Percentiles rank a stretch among this genome's conserved stretches.
phyloP scores from a whole-genome alignment of 2,888 invertebrate species.

The Oscheius myriophilus region DNA sequence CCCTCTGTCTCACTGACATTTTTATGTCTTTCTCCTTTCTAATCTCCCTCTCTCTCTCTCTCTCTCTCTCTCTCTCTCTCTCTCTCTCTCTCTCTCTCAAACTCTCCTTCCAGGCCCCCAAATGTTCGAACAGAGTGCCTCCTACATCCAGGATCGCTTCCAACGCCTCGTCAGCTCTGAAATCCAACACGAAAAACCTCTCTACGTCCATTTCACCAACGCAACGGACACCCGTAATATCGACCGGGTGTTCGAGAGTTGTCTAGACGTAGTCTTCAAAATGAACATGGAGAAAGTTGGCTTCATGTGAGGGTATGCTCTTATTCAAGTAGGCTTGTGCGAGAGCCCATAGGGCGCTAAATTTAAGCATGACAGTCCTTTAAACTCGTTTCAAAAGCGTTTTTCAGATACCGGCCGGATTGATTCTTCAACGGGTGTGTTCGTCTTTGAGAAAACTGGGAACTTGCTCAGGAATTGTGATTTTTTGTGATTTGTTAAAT shows the following conservation, averaged over 20 bases:
- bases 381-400: no score
- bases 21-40: no score
- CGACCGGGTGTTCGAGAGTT: slow-evolving; percentile 68
- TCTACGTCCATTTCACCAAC: slow-evolving; percentile 72
- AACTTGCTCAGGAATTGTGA: no score
- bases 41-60: no score
- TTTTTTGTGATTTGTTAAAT: no score
- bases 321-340: background rate
- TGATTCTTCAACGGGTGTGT: no score
- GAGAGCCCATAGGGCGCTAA: no score
- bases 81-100: background rate
- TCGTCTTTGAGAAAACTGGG: no score
- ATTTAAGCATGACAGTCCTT: no score
- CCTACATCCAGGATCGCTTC: slow-evolving; percentile 71
- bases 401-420: no score
- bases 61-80: no score
- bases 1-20: no score
- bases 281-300: slow-evolving; percentile 69
- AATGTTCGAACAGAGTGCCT: slow-evolving; percentile 67
- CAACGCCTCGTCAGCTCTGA: slow-evolving; percentile 63
- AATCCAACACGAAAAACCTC: slow-evolving; percentile 67
- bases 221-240: slow-evolving; percentile 72
- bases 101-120: slow-evolving; percentile 64
- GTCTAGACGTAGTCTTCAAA: slow-evolving; percentile 68
- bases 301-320: slow-evolving; percentile 50